A percentile compares a stretch with the other conserved stretches of the same genome.
Conservation (phyloP, 64 coral and sea anemone species). For the Actinia tenebrosa region DNA sequence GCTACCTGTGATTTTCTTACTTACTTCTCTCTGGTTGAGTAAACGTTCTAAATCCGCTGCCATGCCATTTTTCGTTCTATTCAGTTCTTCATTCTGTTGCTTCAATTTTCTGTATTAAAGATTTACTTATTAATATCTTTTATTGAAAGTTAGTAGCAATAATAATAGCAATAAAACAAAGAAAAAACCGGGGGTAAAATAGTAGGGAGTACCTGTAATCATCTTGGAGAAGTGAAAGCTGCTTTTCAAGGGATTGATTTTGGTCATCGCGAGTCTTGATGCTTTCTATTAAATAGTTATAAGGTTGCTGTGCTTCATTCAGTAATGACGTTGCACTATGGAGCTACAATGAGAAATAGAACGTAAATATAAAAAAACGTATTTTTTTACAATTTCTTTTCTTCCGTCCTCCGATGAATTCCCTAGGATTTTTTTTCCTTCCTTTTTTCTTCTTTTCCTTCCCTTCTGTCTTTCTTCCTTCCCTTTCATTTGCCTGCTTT, state of each 20-base stretch:
- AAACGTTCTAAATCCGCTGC: constrained; percentile 86
- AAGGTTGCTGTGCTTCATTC: constrained; percentile 98
- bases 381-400: no score
- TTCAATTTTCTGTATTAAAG: constrained; percentile 57
- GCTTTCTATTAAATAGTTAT: constrained; percentile 97
- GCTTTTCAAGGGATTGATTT: constrained; percentile 77
- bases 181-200: neutral
- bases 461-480: no score
- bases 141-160: neutral
- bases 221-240: constrained; percentile 62
- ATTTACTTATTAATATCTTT: neutral
- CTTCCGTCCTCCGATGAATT: no score
- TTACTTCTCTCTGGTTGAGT: constrained; percentile 93
- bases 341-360: constrained; percentile 43
- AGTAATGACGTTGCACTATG: constrained; percentile 72
- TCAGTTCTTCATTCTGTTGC: constrained; percentile 66
- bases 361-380: neutral
- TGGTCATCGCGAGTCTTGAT: constrained; percentile 76
- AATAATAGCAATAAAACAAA: neutral
- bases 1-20: neutral
- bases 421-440: no score
- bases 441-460: no score
- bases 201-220: constrained; percentile 69
- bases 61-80: constrained; percentile 73
- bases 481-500: no score